Conservation (phyloP, 2,113 vertebrate species). For the Podilymbus podiceps region DNA sequence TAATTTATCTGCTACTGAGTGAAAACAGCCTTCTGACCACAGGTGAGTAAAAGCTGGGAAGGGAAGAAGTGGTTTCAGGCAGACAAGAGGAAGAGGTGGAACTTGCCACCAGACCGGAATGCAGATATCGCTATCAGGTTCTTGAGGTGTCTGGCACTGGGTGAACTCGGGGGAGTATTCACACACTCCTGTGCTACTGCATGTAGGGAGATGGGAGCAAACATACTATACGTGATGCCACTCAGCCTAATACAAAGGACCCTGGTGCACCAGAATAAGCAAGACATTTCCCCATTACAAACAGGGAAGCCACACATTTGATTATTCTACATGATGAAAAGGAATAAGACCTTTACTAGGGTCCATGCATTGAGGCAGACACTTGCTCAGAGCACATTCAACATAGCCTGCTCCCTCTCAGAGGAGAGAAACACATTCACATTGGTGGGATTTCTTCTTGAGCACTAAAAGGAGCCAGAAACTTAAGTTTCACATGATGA, state of each 20-base stretch:
- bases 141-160: background rate
- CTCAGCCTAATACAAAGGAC: background rate
- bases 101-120: background rate
- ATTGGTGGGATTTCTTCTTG: background rate
- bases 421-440: background rate
- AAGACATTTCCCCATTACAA: background rate
- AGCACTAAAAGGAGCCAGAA: background rate
- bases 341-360: background rate
- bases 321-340: background rate
- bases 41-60: background rate
- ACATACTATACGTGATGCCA: accelerated
- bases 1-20: background rate
- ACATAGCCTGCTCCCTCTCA: background rate
- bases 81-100: background rate
- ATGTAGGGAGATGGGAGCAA: background rate
- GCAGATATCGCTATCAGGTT: background rate
- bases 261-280: background rate
- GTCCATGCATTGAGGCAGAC: background rate
- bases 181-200: background rate
- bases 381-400: background rate
- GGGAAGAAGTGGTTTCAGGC: background rate
- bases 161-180: background rate
- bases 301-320: background rate
- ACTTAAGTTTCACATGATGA: background rate
- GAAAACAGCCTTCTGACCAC: background rate